These are phyloP conservation scores for Pseudomyrmex gracilis DNA, from an alignment of 1,140 invertebrate genomes.

Conservation along the genomic window DNA sequence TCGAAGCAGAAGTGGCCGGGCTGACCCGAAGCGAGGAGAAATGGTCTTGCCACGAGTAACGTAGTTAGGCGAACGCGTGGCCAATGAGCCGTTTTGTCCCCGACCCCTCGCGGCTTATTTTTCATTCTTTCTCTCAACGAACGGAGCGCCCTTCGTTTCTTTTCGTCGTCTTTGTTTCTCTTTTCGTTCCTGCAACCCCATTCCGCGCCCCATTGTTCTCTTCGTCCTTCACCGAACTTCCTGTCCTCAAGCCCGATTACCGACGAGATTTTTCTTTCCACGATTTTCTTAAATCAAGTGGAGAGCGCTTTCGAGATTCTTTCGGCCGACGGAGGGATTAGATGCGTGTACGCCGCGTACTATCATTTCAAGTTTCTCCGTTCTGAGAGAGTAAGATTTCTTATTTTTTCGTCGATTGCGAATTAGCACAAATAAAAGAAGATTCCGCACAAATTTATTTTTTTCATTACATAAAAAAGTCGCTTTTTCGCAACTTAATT, in stretches of 20 bases:
- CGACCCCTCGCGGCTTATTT: constrained; percentile 68
- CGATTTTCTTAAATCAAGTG: constrained; percentile 71
- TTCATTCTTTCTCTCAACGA: constrained; percentile 57
- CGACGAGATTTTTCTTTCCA: constrained; percentile 46
- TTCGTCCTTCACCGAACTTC: constrained; percentile 5
- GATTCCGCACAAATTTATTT: not conserved
- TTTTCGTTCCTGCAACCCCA: constrained; percentile 22
- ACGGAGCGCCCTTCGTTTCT: constrained; percentile 2
- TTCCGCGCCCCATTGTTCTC: constrained; percentile 1
- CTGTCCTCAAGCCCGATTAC: constrained; percentile 42
- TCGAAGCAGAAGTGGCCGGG: constrained; percentile 52
- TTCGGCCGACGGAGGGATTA: constrained; percentile 14
- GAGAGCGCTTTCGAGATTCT: constrained; percentile 13
- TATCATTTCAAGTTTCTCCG: too few species aligned
- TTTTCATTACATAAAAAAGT: not conserved
- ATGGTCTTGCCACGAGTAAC: constrained; percentile 74
- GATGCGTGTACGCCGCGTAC: constrained; percentile 16
- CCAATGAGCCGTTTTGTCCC: constrained; percentile 79
- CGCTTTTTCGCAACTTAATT: not conserved
- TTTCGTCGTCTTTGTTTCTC: constrained; percentile 14
- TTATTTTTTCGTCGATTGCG: too few species aligned
- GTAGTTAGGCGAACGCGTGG: constrained; percentile 77
- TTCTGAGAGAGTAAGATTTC: too few species aligned
- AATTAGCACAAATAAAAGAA: not conserved
- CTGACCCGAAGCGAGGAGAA: constrained; percentile 69